Conservation (phyloP, 2,888 invertebrate genomes). For the Heteropelma amictum region DNA sequence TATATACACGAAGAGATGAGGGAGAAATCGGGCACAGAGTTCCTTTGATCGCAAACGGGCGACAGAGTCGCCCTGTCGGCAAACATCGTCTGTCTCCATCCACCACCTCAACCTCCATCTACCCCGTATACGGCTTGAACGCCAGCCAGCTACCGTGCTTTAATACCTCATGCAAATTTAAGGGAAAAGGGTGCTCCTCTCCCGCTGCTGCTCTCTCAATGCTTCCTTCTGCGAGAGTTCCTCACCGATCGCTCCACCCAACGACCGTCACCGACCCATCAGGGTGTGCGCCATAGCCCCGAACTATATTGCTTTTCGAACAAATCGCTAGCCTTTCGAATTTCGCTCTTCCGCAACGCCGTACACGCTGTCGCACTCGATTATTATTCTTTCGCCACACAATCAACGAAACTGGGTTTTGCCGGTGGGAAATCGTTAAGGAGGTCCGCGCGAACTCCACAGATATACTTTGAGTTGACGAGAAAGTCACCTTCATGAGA, state of each 20-base stretch:
- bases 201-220: conserved; percentile 30
- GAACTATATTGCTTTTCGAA: conserved; percentile 77
- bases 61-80: conserved; percentile 74
- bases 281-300: conserved; percentile 21
- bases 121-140: no score
- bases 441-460: no score
- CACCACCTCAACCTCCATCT: no score
- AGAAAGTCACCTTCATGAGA: no score
- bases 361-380: no score
- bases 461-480: no score
- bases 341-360: conserved; percentile 12
- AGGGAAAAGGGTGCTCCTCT: conserved; percentile 68
- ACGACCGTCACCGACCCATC: conserved; percentile 21
- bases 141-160: conserved; percentile 75
- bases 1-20: conserved; percentile 17
- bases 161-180: conserved; percentile 78
- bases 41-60: conserved; percentile 75
- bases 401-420: neutral
- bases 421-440: no score
- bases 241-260: conserved; percentile 57
- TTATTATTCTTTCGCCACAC: conserved; percentile 1
- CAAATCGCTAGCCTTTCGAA: conserved; percentile 74
- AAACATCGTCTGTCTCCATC: conserved; percentile 72
- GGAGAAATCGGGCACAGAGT: conserved; percentile 63
- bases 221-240: conserved; percentile 60